Conservation (phyloP, 2,888 invertebrate genomes). For the Sialis lutaria region DNA sequence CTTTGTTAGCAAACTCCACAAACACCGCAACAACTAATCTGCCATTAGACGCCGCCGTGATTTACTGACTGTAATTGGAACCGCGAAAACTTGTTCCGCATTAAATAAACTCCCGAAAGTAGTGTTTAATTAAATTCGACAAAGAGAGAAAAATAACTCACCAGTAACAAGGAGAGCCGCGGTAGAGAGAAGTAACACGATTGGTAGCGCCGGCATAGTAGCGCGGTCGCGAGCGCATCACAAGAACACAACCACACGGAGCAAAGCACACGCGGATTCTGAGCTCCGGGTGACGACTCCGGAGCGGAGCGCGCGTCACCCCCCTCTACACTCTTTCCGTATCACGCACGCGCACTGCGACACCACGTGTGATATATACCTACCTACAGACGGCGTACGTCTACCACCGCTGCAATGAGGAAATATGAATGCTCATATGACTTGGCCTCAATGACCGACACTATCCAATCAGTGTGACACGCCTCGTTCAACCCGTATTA, state of each 20-base stretch:
- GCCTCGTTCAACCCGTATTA: constrained; percentile 14
- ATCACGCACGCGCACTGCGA: constrained; percentile 1
- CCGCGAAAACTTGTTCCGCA: not conserved
- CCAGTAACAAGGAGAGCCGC: constrained; percentile 6
- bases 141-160: not conserved
- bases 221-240: constrained; percentile 17
- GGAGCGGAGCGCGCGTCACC: constrained; percentile 2
- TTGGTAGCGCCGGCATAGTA: constrained; percentile 18
- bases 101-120: not conserved
- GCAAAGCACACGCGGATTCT: constrained; percentile 15
- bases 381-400: constrained; percentile 1
- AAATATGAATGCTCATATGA: constrained; percentile 4
- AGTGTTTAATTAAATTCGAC: not conserved
- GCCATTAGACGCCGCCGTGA: constrained; percentile 23
- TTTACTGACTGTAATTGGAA: constrained; percentile 23
- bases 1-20: constrained; percentile 12
- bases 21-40: constrained; percentile 20
- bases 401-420: constrained; percentile 4
- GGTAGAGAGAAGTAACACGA: constrained; percentile 13
- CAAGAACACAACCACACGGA: constrained; percentile 14
- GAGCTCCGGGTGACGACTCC: constrained; percentile 5
- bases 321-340: not conserved
- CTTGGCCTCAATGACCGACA: not conserved
- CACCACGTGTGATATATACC: not conserved
- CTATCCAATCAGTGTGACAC: constrained; percentile 9